These are phyloP conservation scores for Accipiter virgatus DNA, from an alignment of 2,113 vertebrate genomes.

Conservation along the genomic window DNA sequence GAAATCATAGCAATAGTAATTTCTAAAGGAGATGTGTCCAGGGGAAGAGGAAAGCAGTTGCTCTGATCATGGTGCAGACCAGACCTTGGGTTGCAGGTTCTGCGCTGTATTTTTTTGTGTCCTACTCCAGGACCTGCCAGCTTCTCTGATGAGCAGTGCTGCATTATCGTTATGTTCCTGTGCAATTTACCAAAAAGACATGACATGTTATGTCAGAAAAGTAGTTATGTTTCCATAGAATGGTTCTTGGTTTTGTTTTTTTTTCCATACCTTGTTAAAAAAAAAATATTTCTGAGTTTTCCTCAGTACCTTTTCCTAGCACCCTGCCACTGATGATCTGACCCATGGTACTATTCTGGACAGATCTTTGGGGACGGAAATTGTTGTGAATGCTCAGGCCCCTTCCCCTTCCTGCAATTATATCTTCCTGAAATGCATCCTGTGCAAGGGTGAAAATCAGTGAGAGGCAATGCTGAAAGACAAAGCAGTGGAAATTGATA, in stretches of 20 bases:
- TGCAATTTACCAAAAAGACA: neutral
- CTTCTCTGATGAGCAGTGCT: neutral
- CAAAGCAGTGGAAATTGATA: neutral
- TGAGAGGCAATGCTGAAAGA: neutral
- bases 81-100: neutral
- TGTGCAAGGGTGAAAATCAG: conserved; percentile 41
- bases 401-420: conserved; percentile 45
- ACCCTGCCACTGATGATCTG: neutral
- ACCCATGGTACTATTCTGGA: neutral
- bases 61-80: neutral
- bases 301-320: neutral
- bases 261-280: neutral
- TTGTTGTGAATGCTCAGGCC: neutral
- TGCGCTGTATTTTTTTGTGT: neutral
- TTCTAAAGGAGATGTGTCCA: neutral
- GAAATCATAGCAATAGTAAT: neutral
- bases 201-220: neutral
- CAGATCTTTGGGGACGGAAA: neutral
- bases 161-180: neutral
- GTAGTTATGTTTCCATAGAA: neutral
- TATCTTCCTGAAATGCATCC: conserved; percentile 33
- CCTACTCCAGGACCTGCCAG: neutral
- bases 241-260: neutral
- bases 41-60: neutral
- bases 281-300: neutral